These are phyloP conservation scores for Alloplasta piceator DNA, from an alignment of 2,888 invertebrate species.

Conservation along the genomic window DNA sequence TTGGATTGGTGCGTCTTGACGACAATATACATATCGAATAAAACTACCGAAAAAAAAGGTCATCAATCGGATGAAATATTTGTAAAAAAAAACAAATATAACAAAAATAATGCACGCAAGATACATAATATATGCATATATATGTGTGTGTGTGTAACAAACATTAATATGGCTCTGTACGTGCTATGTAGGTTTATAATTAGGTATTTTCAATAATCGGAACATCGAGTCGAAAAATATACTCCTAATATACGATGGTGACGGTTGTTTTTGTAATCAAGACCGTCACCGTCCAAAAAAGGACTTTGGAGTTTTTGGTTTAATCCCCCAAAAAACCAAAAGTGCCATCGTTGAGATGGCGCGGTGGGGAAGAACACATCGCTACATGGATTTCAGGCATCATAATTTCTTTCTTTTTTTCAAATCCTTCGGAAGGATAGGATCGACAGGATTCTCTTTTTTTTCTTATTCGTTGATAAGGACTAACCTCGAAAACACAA, in stretches of 20 bases:
- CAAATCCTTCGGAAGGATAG: conserved; percentile 11
- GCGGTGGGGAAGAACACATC: conserved; percentile 21
- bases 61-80: background rate
- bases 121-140: conserved; percentile 5
- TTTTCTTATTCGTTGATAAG: background rate
- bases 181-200: conserved; percentile 26
- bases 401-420: background rate
- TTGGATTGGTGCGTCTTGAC: conserved; percentile 55
- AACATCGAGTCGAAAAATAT: conserved; percentile 65
- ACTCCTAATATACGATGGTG: conserved; percentile 41
- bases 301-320: conserved; percentile 12
- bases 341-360: background rate
- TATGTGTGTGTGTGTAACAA: background rate
- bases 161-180: conserved; percentile 16
- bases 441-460: conserved; percentile 1
- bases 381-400: conserved; percentile 6
- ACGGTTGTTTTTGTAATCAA: conserved; percentile 23
- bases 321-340: conserved; percentile 15
- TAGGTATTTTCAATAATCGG: conserved; percentile 48
- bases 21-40: conserved; percentile 44
- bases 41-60: conserved; percentile 20
- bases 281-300: conserved; percentile 25
- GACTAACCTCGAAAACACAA: conserved; percentile 20
- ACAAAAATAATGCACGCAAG: conserved; percentile 30
- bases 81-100: conserved; percentile 25